Conservation (phyloP, 2,113 vertebrate genomes). For the Anolis carolinensis region DNA sequence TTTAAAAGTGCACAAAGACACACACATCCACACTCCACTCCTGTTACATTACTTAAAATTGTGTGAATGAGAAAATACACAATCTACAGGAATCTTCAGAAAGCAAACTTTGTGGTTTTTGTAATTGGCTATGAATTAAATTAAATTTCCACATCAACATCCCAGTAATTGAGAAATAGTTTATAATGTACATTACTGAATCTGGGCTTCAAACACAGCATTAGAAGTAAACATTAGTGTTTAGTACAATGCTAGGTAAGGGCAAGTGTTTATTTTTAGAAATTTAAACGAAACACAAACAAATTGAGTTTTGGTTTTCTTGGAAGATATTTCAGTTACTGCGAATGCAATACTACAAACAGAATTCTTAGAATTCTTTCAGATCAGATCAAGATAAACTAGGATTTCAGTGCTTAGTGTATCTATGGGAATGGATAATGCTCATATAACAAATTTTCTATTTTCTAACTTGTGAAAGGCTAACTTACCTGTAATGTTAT, state of each 20-base stretch:
- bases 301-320: not conserved
- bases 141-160: not conserved
- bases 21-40: not conserved
- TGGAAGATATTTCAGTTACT: not conserved
- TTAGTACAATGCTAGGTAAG: not conserved
- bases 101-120: not conserved
- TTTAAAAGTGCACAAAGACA: not conserved
- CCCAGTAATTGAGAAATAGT: not conserved
- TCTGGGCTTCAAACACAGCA: not conserved
- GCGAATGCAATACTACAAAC: not conserved
- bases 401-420: not conserved
- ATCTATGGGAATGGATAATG: not conserved
- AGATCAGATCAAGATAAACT: not conserved
- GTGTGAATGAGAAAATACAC: not conserved
- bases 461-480: not conserved
- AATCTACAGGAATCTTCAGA: too few relatives aligned
- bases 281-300: not conserved
- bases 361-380: not conserved
- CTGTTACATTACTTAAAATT: not conserved
- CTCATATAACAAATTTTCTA: not conserved
- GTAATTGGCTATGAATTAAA: not conserved
- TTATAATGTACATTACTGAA: not conserved
- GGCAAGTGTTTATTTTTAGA: not conserved
- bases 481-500: conserved; percentile 24
- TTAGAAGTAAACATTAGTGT: not conserved